Evolutionary conservation across 2,113 vertebrate genomes (phyloP), one percentile per base, ranked within the genome.

Genomic region (Calidris pugnax): DNA sequence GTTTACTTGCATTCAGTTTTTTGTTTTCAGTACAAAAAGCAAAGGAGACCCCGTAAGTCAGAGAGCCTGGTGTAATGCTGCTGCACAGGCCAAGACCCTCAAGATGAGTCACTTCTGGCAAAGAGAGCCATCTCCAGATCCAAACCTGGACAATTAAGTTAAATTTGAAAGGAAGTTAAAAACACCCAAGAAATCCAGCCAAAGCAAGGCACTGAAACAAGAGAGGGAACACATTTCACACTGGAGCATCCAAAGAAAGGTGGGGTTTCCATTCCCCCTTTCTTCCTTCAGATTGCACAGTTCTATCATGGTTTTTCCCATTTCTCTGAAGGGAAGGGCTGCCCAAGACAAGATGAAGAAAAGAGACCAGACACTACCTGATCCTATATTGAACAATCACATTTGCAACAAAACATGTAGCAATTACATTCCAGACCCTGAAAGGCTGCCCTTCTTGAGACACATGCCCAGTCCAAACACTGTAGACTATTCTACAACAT

Each of bases 41-140:
- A 56, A 55, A 50, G 64, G 41, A 83, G 2, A n/a, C 3, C 19
- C 47, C 0, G 0, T 3, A 51, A 79, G 22, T 23, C 53, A 56
- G 47, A 15, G 3, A 60, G 24, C 5, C 51, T 78, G 60, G 14
- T 13, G 17, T 26, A 23, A 28, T 32, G 27, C 8, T 43, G 48
- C 50, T 80, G 56, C 23, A 16, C 3, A 12, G 13, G 19, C 37
- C 63, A 56, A 8, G 4, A 55, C 21, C 7, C 24, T 48, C n/a
- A 21, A 4, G 3, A 10, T 6, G 14, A 19, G 39, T 26, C 45
- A 19, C 23, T 77, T 81, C 3, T 41, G 73, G 55, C 69, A 71
- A 77, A 50, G 19, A 77, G 41, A 85, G 30, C 26, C 56, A 30
- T 9, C 64, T 67, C 51, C 43, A 59, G 12, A 37, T 63, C 28